Conservation (phyloP, 2,888 invertebrate genomes). For the Aricia artaxerxes region DNA sequence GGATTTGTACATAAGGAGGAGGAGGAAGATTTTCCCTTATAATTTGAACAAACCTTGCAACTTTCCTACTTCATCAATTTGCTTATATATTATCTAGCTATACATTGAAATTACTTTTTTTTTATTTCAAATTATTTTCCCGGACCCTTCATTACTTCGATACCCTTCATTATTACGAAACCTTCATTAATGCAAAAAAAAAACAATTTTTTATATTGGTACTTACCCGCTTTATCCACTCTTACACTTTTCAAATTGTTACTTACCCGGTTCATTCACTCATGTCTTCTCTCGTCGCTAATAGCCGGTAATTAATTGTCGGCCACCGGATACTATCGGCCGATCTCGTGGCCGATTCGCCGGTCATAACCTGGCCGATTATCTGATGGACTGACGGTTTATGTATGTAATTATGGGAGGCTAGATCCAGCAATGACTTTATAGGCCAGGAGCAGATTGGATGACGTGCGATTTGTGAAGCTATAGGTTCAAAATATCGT, state of each 20-base stretch:
- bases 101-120: no score
- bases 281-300: not conserved
- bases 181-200: no score
- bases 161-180: no score
- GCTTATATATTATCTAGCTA: no score
- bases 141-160: no score
- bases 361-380: slow-evolving; percentile 9
- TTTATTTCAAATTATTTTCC: not conserved
- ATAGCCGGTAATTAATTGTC: not conserved
- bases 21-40: no score
- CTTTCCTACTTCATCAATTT: no score
- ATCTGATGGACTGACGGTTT: not conserved
- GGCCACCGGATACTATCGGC: not conserved
- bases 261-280: no score
- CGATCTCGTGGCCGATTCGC: slow-evolving; percentile 1
- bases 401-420: not conserved
- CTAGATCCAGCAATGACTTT: not conserved
- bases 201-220: no score
- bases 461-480: not conserved
- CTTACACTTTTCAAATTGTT: no score
- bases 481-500: not conserved
- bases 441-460: not conserved
- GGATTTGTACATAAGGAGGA: not conserved
- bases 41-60: no score
- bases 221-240: no score